Percentiles rank a stretch among this genome's conserved stretches.
Conservation (phyloP, 2,888 invertebrate species). For the Drosophila setosimentum region DNA sequence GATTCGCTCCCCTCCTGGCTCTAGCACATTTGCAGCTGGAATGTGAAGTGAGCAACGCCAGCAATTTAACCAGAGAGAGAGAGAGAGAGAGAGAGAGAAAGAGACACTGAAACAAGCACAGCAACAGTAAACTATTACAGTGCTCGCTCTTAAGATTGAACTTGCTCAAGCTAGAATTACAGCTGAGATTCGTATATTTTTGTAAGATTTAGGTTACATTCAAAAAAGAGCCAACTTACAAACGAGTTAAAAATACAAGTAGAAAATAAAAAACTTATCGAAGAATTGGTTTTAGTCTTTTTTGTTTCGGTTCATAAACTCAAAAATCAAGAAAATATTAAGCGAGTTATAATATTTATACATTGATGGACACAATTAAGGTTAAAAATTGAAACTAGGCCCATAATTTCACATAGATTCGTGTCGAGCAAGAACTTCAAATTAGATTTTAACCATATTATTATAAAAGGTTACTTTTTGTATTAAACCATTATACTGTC, state of each 20-base stretch:
- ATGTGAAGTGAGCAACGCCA: conserved; percentile 51
- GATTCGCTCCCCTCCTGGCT: not conserved
- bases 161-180: not conserved
- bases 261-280: not conserved
- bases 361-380: not conserved
- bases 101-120: conserved; percentile 22
- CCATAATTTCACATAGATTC: too few relatives aligned
- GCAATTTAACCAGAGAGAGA: conserved; percentile 46
- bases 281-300: rapidly evolving
- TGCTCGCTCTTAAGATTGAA: not conserved
- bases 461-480: not conserved
- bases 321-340: not conserved
- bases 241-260: not conserved
- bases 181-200: not conserved
- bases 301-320: not conserved
- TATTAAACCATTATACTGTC: too few relatives aligned
- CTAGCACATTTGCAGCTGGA: conserved; percentile 34
- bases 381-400: not conserved
- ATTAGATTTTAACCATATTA: not conserved
- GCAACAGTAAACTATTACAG: conserved; percentile 9
- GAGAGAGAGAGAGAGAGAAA: conserved; percentile 1
- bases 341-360: not conserved
- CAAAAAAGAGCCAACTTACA: not conserved
- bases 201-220: not conserved
- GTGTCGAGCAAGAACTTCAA: not conserved